These are phyloP conservation scores for Cotesia glomerata DNA, from an alignment of 1,140 invertebrate species.

Conservation along the genomic window DNA sequence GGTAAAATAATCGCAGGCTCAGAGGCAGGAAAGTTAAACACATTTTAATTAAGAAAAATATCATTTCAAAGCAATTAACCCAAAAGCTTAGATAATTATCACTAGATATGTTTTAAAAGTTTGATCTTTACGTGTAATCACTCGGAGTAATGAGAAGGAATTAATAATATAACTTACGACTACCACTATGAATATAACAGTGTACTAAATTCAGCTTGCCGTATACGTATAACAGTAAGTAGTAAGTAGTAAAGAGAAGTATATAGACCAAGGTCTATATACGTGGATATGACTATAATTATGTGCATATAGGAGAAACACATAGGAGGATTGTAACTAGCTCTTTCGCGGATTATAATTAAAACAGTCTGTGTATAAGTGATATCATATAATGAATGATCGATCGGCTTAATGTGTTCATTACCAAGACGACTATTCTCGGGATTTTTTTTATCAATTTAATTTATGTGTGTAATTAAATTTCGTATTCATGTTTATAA, in stretches of 20 bases:
- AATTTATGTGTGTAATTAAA: no score
- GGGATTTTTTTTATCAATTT: no score
- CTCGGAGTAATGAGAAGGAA: conserved; percentile 14
- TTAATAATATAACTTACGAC: neutral
- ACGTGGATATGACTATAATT: neutral
- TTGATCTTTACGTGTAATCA: neutral
- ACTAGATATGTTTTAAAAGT: neutral
- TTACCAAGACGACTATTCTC: neutral
- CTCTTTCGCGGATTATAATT: neutral
- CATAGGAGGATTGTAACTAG: no score
- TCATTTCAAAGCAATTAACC: conserved; percentile 2
- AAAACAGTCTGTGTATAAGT: conserved; percentile 9
- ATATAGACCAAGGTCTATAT: neutral
- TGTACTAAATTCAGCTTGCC: neutral
- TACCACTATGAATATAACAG: no score
- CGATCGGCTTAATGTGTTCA: neutral
- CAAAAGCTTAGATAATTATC: conserved; percentile 8
- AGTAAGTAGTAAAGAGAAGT: no score
- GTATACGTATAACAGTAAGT: no score
- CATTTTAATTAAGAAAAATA: neutral
- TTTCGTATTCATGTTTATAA: no score
- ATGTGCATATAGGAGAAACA: neutral
- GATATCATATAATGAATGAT: conserved; percentile 11
- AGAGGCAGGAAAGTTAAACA: neutral
- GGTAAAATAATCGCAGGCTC: no score